Percentiles rank a stretch among this genome's conserved stretches.
These are phyloP conservation scores for Hypselothyrea guttata DNA, from an alignment of 2,888 invertebrate species.

Conservation along the genomic window DNA sequence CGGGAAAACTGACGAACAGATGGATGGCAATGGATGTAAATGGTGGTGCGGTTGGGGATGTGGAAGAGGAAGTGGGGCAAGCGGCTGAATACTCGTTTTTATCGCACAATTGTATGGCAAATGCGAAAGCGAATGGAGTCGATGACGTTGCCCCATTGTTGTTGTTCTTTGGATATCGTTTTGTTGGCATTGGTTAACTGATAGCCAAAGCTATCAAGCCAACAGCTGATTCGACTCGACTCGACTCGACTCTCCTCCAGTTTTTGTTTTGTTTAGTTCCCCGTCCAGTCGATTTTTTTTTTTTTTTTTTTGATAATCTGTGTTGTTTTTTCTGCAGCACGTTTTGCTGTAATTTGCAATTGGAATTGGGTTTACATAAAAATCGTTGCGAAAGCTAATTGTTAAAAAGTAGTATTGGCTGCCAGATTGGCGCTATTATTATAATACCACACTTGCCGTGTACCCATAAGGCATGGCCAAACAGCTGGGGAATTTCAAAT, in stretches of 20 bases:
- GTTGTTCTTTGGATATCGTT: background rate
- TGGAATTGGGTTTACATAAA: background rate
- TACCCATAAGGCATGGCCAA: conserved; percentile 4
- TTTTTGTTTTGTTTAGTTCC: conserved; percentile 1
- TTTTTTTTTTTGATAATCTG: too few relatives aligned
- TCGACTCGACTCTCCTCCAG: conserved; percentile 14
- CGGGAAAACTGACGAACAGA: conserved; percentile 51
- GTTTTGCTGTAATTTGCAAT: conserved; percentile 18
- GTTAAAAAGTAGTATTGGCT: conserved; percentile 9
- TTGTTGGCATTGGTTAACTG: conserved; percentile 18
- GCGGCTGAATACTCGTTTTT: conserved; percentile 32
- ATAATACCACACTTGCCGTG: conserved; percentile 8
- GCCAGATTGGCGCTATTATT: conserved; percentile 1
- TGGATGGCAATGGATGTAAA: conserved; percentile 16
- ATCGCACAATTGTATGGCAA: conserved; percentile 36
- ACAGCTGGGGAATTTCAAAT: conserved; percentile 26
- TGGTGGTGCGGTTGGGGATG: background rate
- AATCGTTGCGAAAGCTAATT: conserved; percentile 14
- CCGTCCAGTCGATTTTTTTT: too few relatives aligned
- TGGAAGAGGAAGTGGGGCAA: conserved; percentile 3
- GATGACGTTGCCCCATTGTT: conserved; percentile 29
- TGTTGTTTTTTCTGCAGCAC: background rate
- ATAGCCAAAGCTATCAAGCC: conserved; percentile 3
- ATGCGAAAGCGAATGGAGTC: conserved; percentile 10
- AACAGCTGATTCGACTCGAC: conserved; percentile 41